Conservation (phyloP, 2,113 vertebrate species). For the Jaculus jaculus region DNA sequence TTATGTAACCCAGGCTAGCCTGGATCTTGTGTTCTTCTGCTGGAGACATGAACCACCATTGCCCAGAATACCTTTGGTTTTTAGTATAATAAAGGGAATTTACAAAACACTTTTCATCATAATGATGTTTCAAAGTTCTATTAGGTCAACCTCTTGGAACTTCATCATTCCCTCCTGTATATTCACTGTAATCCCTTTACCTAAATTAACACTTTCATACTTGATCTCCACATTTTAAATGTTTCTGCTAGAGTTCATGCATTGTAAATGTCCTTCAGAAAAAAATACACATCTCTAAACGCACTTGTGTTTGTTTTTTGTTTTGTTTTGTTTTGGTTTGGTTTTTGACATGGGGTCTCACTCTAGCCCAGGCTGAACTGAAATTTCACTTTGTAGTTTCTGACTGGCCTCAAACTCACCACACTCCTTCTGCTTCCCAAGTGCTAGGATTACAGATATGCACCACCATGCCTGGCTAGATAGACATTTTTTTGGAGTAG, state of each 20-base stretch:
- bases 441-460: too few species aligned
- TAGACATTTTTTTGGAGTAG: conserved; percentile 45
- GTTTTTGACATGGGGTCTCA: neutral
- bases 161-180: conserved; percentile 23
- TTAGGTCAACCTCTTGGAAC: conserved; percentile 9
- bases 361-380: too few species aligned
- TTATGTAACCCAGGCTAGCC: too few species aligned
- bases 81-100: conserved; percentile 39
- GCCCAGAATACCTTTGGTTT: neutral
- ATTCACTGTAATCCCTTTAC: conserved; percentile 37
- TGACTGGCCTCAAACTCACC: too few species aligned
- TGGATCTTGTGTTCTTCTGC: neutral
- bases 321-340: neutral
- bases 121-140: conserved; percentile 20
- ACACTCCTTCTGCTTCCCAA: too few species aligned
- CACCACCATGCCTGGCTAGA: too few species aligned
- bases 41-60: neutral
- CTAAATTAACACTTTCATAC: neutral
- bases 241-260: conserved; percentile 55
- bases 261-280: conserved; percentile 63
- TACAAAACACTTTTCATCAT: neutral
- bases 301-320: conserved; percentile 47
- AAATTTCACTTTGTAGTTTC: too few species aligned
- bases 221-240: conserved; percentile 45
- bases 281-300: conserved; percentile 74